Conservation (phyloP, 1,140 invertebrate genomes). For the Homalodisca vitripennis region DNA sequence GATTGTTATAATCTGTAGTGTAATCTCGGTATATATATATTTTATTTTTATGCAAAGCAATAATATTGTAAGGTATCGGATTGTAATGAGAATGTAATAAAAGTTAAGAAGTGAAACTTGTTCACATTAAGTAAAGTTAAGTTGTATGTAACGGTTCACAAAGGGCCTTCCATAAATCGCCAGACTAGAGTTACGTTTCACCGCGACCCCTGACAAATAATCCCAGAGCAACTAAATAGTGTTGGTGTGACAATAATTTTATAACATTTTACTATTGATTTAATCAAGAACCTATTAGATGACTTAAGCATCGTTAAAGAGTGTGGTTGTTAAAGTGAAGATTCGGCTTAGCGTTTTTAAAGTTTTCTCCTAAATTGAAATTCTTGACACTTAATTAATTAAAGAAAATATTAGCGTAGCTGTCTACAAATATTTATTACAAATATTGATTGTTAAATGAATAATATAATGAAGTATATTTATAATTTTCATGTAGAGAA, state of each 20-base stretch:
- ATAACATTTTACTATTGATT: conserved; percentile 14
- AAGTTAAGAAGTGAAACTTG: too few species aligned
- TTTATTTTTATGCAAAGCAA: too few species aligned
- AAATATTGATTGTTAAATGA: conserved; percentile 15
- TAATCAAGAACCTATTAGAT: conserved; percentile 9
- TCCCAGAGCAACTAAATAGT: not conserved
- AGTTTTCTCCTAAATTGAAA: not conserved
- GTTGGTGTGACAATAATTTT: conserved; percentile 21
- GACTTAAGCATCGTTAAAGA: conserved; percentile 9
- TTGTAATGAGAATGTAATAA: too few species aligned
- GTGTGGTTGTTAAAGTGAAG: not conserved
- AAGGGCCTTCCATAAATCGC: too few species aligned
- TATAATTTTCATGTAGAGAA: conserved; percentile 24
- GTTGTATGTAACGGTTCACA: too few species aligned
- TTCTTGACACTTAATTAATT: not conserved
- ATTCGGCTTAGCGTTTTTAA: not conserved
- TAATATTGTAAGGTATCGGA: too few species aligned
- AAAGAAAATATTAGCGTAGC: conserved; percentile 9
- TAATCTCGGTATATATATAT: too few species aligned
- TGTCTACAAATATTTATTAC: conserved; percentile 20
- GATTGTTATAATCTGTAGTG: too few species aligned
- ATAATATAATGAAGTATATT: conserved; percentile 23
- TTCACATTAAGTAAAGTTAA: too few species aligned
- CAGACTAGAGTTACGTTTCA: too few species aligned
- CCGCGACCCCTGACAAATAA: conserved; percentile 17